Evolutionary conservation across 1,140 invertebrate genomes (phyloP).

Genomic region (Teleopsis dalmanni): DNA sequence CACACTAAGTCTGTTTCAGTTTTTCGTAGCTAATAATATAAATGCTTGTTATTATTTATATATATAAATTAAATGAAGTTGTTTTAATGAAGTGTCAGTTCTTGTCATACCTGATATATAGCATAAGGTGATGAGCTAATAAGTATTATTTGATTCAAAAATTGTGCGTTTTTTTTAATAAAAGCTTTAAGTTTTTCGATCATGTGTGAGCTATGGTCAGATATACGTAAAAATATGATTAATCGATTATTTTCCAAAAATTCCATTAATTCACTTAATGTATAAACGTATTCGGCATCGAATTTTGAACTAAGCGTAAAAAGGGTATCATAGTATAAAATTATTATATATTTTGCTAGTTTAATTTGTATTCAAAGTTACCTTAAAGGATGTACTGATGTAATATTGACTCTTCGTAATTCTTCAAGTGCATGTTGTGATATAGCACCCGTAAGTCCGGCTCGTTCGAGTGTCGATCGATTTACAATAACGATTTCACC

Average conservation of each 20-base stretch:
- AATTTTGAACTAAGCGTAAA: constrained; percentile 26
- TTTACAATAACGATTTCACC: constrained; percentile 39
- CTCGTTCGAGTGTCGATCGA: constrained; percentile 28
- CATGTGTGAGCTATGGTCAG: constrained; percentile 33
- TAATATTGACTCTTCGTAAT: constrained; percentile 34
- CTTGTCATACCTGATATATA: constrained; percentile 32
- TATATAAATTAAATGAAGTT: not conserved
- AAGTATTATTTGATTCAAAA: constrained; percentile 31
- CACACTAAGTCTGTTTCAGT: constrained; percentile 36
- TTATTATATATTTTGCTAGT: not conserved
- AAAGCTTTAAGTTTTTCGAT: constrained; percentile 30
- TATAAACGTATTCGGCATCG: constrained; percentile 30
- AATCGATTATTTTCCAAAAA: constrained; percentile 26
- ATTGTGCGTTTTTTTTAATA: constrained; percentile 25
- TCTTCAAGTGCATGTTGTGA: constrained; percentile 26
- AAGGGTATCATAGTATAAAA: constrained; percentile 1
- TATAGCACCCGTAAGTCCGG: constrained; percentile 17
- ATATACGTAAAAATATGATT: constrained; percentile 32
- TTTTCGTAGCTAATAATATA: constrained; percentile 31
- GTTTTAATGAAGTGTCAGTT: not conserved
- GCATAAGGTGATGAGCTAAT: constrained; percentile 35
- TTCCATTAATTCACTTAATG: constrained; percentile 26
- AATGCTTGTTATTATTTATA: not conserved
- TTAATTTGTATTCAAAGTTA: constrained; percentile 12
- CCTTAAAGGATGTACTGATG: constrained; percentile 40